Evolutionary conservation across 2,113 vertebrate species (phyloP).

Genomic region (Percopsis transmontana): DNA sequence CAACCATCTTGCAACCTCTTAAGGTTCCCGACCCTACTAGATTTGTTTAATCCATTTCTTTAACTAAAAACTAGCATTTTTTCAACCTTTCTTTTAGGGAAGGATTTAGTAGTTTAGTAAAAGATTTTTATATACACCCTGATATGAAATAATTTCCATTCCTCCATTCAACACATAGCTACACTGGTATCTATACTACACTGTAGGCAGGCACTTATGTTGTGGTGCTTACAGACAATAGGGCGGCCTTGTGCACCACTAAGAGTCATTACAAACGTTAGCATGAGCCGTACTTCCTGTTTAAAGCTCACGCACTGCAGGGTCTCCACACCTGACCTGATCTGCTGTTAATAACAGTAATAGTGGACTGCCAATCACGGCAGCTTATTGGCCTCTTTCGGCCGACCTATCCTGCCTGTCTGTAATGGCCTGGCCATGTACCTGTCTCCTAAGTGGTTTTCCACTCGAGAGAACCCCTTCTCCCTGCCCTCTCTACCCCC

Average conservation of each 20-base stretch:
- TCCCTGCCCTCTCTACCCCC: slow-evolving; percentile 32
- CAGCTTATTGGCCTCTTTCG: slow-evolving; percentile 42
- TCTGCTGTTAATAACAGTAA: slow-evolving; percentile 56
- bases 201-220: slow-evolving; percentile 19
- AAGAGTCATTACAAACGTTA: slow-evolving; percentile 49
- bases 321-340: slow-evolving; percentile 53
- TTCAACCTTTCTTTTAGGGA: not conserved
- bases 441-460: slow-evolving; percentile 70
- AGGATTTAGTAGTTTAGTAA: not conserved
- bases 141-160: too few relatives aligned
- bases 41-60: too few relatives aligned
- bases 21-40: too few relatives aligned
- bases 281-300: slow-evolving; percentile 24
- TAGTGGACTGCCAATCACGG: slow-evolving; percentile 53
- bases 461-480: slow-evolving; percentile 51
- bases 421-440: slow-evolving; percentile 67
- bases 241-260: slow-evolving; percentile 17
- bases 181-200: not conserved
- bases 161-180: too few relatives aligned
- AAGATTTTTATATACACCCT: too few relatives aligned
- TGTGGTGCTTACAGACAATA: slow-evolving; percentile 28
- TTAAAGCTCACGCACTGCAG: slow-evolving; percentile 27
- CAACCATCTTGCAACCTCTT: too few relatives aligned
- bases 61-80: not conserved
- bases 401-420: slow-evolving; percentile 55